Evolutionary conservation across 2,797 vertebrate genomes (phyloP).

Genomic region (Malurus leucopterus): DNA sequence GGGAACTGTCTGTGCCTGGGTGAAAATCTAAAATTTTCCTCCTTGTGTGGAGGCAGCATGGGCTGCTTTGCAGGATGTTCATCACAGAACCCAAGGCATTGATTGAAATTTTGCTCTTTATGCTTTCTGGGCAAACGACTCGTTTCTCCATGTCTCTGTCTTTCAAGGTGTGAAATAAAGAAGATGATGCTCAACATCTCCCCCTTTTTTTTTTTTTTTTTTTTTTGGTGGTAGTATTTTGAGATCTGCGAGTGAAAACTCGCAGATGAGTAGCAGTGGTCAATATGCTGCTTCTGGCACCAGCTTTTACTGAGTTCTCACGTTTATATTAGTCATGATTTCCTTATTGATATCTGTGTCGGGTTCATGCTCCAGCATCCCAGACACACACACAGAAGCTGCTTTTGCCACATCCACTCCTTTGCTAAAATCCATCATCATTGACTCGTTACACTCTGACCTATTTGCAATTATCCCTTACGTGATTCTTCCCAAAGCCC

Average conservation of each 20-base stretch:
- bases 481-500: background rate
- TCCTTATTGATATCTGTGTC: background rate
- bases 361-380: background rate
- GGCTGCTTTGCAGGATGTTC: background rate
- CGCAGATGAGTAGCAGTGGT: background rate
- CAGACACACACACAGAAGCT: background rate
- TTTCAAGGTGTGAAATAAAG: background rate
- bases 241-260: background rate
- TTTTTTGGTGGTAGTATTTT: background rate
- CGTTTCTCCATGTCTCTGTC: background rate
- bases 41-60: background rate
- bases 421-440: conserved; percentile 7
- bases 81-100: background rate
- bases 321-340: background rate
- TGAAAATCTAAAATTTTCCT: background rate
- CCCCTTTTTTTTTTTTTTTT: background rate
- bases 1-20: background rate
- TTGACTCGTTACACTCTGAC: background rate
- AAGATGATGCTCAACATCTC: background rate
- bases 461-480: background rate
- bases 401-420: background rate
- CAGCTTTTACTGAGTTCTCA: background rate
- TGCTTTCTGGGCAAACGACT: background rate
- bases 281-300: background rate
- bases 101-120: background rate